Percentiles rank a stretch among this genome's conserved stretches.
Conservation (phyloP, 2,888 invertebrate species). For the Chirona hameri region DNA sequence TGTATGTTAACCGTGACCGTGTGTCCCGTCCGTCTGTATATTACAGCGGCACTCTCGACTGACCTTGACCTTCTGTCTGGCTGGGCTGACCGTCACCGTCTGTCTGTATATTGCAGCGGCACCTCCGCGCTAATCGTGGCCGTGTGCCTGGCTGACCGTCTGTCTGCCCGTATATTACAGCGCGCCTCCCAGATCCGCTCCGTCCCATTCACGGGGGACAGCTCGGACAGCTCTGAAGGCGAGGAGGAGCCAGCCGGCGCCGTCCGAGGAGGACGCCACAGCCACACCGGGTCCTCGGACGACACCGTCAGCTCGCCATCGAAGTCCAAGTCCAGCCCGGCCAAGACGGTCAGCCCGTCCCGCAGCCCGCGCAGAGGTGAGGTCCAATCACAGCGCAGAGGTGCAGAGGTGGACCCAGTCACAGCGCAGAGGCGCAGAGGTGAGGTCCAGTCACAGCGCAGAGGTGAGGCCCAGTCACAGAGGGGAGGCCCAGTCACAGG, state of each 20-base stretch:
- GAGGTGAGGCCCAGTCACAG: too few species aligned
- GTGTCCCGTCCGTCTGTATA: too few species aligned
- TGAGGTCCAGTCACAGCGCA: conserved; percentile 38
- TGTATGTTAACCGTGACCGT: too few species aligned
- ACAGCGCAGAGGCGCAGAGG: too few species aligned
- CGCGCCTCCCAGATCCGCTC: conserved; percentile 93
- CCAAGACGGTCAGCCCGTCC: conserved; percentile 41
- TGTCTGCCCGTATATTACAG: conserved; percentile 51
- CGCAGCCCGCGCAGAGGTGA: conserved; percentile 44
- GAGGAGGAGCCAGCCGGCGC: conserved; percentile 51
- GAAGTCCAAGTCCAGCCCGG: conserved; percentile 40
- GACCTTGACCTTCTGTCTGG: too few species aligned
- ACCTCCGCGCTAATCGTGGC: too few species aligned
- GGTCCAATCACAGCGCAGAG: too few species aligned
- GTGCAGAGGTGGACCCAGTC: too few species aligned
- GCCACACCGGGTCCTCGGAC: conserved; percentile 39
- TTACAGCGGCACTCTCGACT: too few species aligned
- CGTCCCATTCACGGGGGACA: conserved; percentile 92
- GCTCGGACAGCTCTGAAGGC: conserved; percentile 90
- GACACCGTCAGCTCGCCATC: conserved; percentile 39
- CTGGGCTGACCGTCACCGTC: too few species aligned
- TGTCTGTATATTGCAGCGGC: too few species aligned
- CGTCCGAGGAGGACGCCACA: conserved; percentile 41
- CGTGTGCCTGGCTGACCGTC: conserved; percentile 52
- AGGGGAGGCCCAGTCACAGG: too few species aligned